phyloP scores from a whole-genome alignment of 2,888 invertebrate genomes.

The Macrosoma leucophasiata region DNA sequence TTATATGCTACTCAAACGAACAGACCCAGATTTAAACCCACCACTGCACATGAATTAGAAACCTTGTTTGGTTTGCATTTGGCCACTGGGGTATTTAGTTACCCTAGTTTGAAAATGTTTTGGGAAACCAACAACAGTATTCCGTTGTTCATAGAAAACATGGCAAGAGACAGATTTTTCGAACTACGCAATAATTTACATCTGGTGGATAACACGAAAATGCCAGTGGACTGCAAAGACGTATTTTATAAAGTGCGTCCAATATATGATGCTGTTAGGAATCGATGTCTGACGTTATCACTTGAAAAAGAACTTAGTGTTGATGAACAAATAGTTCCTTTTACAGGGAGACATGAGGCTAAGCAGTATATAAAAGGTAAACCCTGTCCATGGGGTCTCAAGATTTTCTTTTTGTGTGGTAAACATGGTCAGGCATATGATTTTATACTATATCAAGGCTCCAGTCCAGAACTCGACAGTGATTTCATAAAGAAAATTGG shows the following conservation, averaged over 20 bases:
- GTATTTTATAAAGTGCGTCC: constrained; percentile 28
- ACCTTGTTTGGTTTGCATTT: constrained; percentile 27
- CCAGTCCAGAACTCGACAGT: constrained; percentile 26
- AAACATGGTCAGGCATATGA: constrained; percentile 29
- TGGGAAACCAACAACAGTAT: constrained; percentile 26
- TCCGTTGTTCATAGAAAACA: constrained; percentile 25
- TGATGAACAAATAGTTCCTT: constrained; percentile 31
- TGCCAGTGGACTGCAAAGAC: constrained; percentile 23
- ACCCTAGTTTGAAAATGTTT: constrained; percentile 27
- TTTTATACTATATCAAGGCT: constrained; percentile 29
- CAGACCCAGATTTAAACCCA: constrained; percentile 22
- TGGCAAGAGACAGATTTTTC: constrained; percentile 29
- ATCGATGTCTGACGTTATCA: constrained; percentile 26
- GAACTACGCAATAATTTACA: constrained; percentile 27
- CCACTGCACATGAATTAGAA: constrained; percentile 24
- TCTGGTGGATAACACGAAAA: constrained; percentile 25
- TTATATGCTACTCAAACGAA: constrained; percentile 23
- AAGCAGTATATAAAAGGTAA: constrained; percentile 28
- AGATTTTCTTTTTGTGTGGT: constrained; percentile 28
- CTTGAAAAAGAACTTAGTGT: constrained; percentile 27
- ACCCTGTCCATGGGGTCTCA: constrained; percentile 28
- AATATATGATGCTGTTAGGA: constrained; percentile 28
- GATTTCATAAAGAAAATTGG: constrained; percentile 24
- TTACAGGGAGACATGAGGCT: constrained; percentile 26
- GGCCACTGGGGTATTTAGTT: constrained; percentile 26